Base-by-base conservation (phyloP, 2,888 invertebrate species). In the Athetis lepigone region DNA sequence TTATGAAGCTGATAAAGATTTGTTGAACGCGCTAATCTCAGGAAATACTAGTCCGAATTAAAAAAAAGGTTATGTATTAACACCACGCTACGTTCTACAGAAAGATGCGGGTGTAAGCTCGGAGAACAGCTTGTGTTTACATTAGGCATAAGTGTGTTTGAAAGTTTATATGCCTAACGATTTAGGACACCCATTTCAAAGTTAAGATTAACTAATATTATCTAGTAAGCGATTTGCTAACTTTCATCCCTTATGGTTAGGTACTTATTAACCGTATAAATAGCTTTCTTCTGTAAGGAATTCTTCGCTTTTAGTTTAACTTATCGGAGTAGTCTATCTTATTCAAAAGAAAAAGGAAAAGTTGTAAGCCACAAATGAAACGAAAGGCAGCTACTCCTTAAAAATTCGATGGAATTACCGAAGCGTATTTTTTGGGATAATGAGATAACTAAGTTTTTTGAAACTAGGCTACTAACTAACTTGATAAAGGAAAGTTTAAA, bases 221-320 rank as follows among this genome's bases (percentile, higher is more conserved):
- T 23, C 47, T 40, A 16, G 13, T 45, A 58, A 73, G 27, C 43
- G 68, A 45, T 40, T 68, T 37, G 29, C 18, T 50, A 70, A 74
- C 54, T 70, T 67, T 50, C 21, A 70, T 67, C 54, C 74, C 74
- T 13, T 33, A 67, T 37, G 68, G 25, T 45, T 54, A n/a, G n/a
- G n/a, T n/a, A 33, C 8, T 9, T 13, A 21, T 40, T 37, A 25
- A 7, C 4, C 18, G 8, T 60, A 46, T 0, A 9, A 4, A 8
- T 45, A 6, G 40, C 0, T 2, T 4, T 42, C 7, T 50, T 3
- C 65, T 39, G 6, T 19, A n/a, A 13, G 9, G 4, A 25, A 9
- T 11, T 13, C 9, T 37, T 18, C 11, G 4, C 4, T 18, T 23
- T 36, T 29, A n/a, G 13, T 45, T 27, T 46, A 8, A 25, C 23